Base-by-base conservation (phyloP, 2,888 invertebrate genomes). In the Orthosia cruda region DNA sequence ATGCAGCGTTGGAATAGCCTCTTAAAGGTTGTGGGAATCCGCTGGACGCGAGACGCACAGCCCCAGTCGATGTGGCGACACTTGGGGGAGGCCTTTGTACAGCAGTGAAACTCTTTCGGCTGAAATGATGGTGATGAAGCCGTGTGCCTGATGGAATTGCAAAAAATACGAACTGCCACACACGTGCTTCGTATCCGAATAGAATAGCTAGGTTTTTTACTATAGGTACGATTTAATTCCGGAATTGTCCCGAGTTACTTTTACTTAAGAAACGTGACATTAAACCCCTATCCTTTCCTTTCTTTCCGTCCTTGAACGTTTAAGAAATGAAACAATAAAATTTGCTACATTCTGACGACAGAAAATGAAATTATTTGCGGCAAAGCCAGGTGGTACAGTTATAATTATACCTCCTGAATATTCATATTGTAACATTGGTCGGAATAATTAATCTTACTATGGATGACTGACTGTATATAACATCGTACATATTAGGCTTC, bases 381-480 rank as follows among this genome's bases (percentile, higher is more conserved):
- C 32, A 65, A 49, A 16, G 47, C 49, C 62, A 52, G 45, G 9
- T 69, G 69, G 69, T 47, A 54, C 26, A 61, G 58, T 62, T 68
- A 61, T 61, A 72, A 79, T 78, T 68, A 69, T 69, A 67, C 20
- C 47, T 12, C 3, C 54, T 68, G 79, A 78, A 79, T 79, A 79
- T 79, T 79, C 79, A 78, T 40, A 40, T 9, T 78, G 64, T 68
- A 50, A 68, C 32, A 54, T 52, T 65, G 71, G 57, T 68, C n/a
- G 32, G 79, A 65, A 73, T 78, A 78, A 78, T 78, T 69, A 26
- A 73, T 61, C 64, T 61, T 50, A n/a, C 5, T 63, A 26, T 32
- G 16, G 47, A 13, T 20, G 18, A 16, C 40, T 68, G 20, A 40
- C 40, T 40, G 40, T 40, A 9, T 40, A 40, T 9, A 40, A 40